Evolutionary conservation across 2,797 vertebrate genomes (phyloP), one percentile per base, ranked within the genome.

Genomic region (Poecilia picta): DNA sequence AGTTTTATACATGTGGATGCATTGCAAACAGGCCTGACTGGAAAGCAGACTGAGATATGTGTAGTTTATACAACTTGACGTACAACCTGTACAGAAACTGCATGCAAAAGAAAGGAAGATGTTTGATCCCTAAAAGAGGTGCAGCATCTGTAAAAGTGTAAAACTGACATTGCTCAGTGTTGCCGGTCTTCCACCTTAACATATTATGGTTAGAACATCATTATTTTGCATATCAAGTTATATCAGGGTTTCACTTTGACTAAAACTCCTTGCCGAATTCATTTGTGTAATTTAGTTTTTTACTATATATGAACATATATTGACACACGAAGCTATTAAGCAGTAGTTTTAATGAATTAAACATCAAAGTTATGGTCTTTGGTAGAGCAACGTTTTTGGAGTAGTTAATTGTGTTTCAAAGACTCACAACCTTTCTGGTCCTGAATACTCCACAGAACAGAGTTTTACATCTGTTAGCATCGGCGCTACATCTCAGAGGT

Each of bases 381-480:
- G 1, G 23, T 8, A 13, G 53, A 18, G 51, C 28, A 53, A 36
- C 39, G 43, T 73, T 81, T 79, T 68, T 3, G 47, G 39, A 81
- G 77, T 55, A 71, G 62, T 55, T n/a, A 41, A 87, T 41, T 51
- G 25, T 76, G 72, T 78, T 74, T 72, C 31, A 39, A 76, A 85
- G 10, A 41, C 41, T 41, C 36, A 25, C 64, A 68, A 39, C 20
- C 36, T 41, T 68, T 68, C 64, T 68, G 23, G 64, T 70, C 41
- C 79, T 75, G 78, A 83, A 73, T 66, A 51, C 76, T 51, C 28
- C 80, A 79, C 28, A 45, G 49, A 89, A 83, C 89, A 84, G 74
- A 64, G 25, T 83, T 89, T 75, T 76, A 86, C 71, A 85, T 84
- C 81, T 87, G 87, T 85, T 84, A 87, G 85, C 88, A 81, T 70